These are phyloP conservation scores for Brachionus sp. DNA, from an alignment of 1,140 invertebrate species.

Conservation along the genomic window DNA sequence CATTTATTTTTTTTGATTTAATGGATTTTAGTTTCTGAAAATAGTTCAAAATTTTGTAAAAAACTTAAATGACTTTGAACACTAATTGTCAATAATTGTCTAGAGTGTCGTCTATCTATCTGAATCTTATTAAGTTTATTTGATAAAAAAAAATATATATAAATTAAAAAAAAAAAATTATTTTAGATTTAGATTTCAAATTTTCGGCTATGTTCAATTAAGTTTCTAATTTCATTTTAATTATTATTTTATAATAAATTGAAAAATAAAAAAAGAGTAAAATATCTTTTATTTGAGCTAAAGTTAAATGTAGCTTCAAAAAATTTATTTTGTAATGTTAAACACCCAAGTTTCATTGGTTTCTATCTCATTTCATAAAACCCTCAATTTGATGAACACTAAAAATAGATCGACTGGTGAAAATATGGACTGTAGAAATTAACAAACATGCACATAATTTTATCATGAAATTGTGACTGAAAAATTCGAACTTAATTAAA, in stretches of 20 bases:
- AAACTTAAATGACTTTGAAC: not conserved
- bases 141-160: not conserved
- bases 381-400: not conserved
- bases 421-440: not conserved
- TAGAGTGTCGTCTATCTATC: not conserved
- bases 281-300: not conserved
- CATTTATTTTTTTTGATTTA: not conserved
- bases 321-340: not conserved
- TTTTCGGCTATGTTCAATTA: not conserved
- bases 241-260: not conserved
- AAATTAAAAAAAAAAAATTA: not conserved
- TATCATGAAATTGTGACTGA: not conserved
- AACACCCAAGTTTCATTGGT: not conserved
- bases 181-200: not conserved
- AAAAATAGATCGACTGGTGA: no score
- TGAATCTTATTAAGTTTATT: not conserved
- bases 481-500: not conserved
- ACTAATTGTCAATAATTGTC: not conserved
- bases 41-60: not conserved
- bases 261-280: not conserved
- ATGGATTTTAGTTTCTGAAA: not conserved
- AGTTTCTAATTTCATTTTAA: not conserved
- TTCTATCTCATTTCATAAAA: not conserved
- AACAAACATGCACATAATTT: not conserved
- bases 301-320: not conserved